Percentiles rank a stretch among this genome's conserved stretches.
Conservation (phyloP, 2,797 vertebrate species). For the Fistularia tabacaria region DNA sequence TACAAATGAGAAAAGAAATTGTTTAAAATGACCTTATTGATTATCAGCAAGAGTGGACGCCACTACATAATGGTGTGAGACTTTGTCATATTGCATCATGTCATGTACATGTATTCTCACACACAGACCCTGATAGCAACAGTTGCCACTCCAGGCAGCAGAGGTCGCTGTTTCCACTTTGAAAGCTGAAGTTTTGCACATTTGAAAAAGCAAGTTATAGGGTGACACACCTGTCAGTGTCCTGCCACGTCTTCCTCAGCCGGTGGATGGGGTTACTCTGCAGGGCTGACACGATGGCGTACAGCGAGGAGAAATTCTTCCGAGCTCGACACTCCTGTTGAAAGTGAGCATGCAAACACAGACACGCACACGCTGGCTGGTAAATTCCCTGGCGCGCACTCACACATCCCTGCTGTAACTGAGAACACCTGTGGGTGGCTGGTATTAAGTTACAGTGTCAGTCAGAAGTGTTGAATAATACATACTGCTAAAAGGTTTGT, state of each 20-base stretch:
- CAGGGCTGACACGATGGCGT: constrained; percentile 85
- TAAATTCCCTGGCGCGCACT: not conserved
- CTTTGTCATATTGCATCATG: too few relatives aligned
- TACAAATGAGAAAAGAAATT: not conserved
- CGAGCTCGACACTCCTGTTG: constrained; percentile 83
- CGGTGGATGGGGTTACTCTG: constrained; percentile 88
- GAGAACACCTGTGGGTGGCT: constrained; percentile 30
- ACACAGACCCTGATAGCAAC: too few relatives aligned
- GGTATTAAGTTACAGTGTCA: constrained; percentile 33
- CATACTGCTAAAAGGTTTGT: constrained; percentile 31
- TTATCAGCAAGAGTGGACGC: too few relatives aligned
- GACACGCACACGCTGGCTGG: not conserved
- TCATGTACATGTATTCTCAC: too few relatives aligned
- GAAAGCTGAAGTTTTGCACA: not conserved
- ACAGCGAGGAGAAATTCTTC: constrained; percentile 89
- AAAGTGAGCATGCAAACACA: constrained; percentile 21
- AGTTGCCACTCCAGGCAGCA: not conserved
- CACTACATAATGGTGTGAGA: too few relatives aligned
- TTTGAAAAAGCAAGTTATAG: not conserved
- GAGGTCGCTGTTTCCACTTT: not conserved
- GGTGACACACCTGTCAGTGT: constrained; percentile 79
- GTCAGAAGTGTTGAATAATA: constrained; percentile 46
- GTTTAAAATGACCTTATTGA: too few relatives aligned
- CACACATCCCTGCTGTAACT: constrained; percentile 19
- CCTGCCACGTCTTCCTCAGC: constrained; percentile 85